phyloP scores from a whole-genome alignment of 1,140 invertebrate species.

The Heliconius hewitsoni region DNA sequence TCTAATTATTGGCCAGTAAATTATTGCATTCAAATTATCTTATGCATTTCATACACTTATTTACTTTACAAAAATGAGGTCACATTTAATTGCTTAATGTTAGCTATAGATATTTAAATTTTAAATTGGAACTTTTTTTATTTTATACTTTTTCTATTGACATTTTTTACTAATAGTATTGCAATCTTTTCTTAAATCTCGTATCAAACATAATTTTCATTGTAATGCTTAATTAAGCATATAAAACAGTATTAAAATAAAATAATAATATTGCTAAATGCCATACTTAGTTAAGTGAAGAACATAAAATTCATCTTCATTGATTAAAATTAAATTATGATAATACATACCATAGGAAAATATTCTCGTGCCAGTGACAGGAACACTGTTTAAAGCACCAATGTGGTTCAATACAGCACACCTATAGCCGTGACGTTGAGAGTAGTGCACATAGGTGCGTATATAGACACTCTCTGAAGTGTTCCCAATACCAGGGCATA shows the following conservation, averaged over 20 bases:
- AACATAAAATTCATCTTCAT: too few relatives aligned
- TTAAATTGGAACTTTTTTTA: too few relatives aligned
- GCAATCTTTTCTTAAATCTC: too few relatives aligned
- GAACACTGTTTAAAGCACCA: slow-evolving; percentile 91
- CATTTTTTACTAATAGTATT: too few relatives aligned
- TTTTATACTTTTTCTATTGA: too few relatives aligned
- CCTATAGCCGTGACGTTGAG: slow-evolving; percentile 93
- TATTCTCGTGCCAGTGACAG: slow-evolving; percentile 92
- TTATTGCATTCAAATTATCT: neutral
- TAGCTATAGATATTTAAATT: neutral
- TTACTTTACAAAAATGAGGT: neutral
- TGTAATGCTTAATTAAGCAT: too few relatives aligned
- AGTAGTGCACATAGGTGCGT: slow-evolving; percentile 94
- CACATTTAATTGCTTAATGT: neutral
- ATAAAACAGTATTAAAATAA: too few relatives aligned
- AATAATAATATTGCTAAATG: too few relatives aligned
- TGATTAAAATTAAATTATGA: neutral
- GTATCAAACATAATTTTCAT: too few relatives aligned
- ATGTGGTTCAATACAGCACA: slow-evolving; percentile 97
- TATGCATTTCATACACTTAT: neutral
- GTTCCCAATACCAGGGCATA: slow-evolving; percentile 96
- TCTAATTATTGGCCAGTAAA: neutral
- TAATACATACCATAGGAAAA: slow-evolving; percentile 92
- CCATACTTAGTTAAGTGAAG: too few relatives aligned
- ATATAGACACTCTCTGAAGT: slow-evolving; percentile 96